Evolutionary conservation across 2,797 vertebrate genomes (phyloP), one percentile per base, ranked within the genome.

Genomic region (Tenualosa ilisha): DNA sequence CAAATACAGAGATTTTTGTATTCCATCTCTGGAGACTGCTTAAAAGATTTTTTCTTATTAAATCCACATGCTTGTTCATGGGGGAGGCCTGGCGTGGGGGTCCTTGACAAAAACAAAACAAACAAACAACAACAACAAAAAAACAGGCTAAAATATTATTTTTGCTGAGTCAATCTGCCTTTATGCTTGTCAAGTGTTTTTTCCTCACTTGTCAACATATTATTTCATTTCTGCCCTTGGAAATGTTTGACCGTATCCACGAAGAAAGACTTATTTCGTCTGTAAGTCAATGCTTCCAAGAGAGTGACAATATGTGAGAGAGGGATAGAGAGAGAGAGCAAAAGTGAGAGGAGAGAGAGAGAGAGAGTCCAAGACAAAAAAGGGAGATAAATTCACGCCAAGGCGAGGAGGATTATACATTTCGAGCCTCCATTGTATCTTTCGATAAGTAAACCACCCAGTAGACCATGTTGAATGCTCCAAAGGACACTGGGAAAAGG

Each of bases 401-500:
- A 94, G 94, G 54, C 63, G 37, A 31, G 17, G 24, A 20, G 81
- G 46, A 92, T 91, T 95, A 93, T 91, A 88, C 96, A 92, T 95
- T 96, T 7, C 94, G 96, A 89, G 95, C 94, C 93, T 98, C 97
- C 97, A 97, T 96, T 5, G 97, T 98, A 90, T 99, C 98, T 94
- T 97, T 99, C 46, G 98, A 99, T 93, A 99, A 95, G 95, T 99
- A 99, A 86, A 99, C 98, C 90, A 99, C 98, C 98, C 98, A 99
- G 93, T 99, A 99, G 82, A 99, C 98, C 97, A 99, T 98, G 92
- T 99, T 99, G 93, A 99, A 99, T 65, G 97, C 98, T 88, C 97
- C 97, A 1, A 99, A 99, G 81, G 98, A 97, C 90, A 99, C 97
- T 81, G 98, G 98, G 92, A 99, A 99, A 87, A 99, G 95, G 96